Evolutionary conservation across 2,888 invertebrate species (phyloP).

Genomic region (Xestia rhomboidea): DNA sequence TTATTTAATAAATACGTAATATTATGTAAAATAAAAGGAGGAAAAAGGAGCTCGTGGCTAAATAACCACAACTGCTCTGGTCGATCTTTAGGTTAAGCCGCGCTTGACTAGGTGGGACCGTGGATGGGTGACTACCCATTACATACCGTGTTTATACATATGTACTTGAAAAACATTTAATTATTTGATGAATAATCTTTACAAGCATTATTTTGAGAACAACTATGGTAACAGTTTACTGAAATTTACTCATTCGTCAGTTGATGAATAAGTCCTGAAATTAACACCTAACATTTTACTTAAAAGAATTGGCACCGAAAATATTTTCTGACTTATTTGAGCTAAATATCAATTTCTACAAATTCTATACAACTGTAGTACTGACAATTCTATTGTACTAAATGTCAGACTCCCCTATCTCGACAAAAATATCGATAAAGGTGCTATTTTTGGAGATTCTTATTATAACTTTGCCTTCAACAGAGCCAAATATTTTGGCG

Average conservation of each 20-base stretch:
- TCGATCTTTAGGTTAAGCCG: too few relatives aligned
- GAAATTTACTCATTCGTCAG: neutral
- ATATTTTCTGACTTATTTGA: neutral
- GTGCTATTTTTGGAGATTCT: conserved; percentile 8
- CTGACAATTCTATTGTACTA: conserved; percentile 12
- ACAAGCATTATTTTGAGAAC: neutral
- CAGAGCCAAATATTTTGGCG: neutral
- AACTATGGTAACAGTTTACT: neutral
- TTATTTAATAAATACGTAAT: neutral
- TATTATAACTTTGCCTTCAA: neutral
- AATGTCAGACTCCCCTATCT: conserved; percentile 2
- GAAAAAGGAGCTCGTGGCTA: too few relatives aligned
- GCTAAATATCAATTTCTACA: neutral
- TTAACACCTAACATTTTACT: neutral
- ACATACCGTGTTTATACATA: neutral
- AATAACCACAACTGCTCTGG: too few relatives aligned
- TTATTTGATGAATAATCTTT: neutral
- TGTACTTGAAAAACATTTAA: neutral
- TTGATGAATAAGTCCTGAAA: neutral
- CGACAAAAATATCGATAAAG: too few relatives aligned
- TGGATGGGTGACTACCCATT: too few relatives aligned
- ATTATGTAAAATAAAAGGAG: neutral
- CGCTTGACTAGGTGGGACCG: too few relatives aligned
- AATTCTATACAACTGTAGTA: conserved; percentile 16
- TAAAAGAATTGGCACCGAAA: neutral